Conservation (phyloP, 1,140 invertebrate species). For the Caenorhabditis latens region DNA sequence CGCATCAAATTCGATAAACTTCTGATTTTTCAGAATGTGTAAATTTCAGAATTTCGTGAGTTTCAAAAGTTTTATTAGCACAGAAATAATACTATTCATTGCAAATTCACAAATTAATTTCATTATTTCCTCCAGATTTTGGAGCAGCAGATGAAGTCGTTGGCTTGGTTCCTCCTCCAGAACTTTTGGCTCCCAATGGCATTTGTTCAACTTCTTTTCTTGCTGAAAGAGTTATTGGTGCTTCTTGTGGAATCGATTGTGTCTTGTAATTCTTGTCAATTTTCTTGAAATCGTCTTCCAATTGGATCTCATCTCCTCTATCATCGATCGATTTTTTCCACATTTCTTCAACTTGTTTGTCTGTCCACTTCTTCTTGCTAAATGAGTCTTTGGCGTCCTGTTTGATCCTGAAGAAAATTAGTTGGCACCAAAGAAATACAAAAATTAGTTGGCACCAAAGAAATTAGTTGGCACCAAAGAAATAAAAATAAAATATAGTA, state of each 20-base stretch:
- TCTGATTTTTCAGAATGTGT: not conserved
- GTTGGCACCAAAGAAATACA: no score
- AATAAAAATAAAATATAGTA: no score
- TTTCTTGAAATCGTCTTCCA: constrained; percentile 45
- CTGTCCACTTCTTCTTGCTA: not conserved
- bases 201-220: constrained; percentile 19
- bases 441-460: no score
- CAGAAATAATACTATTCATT: not conserved
- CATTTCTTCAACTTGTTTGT: constrained; percentile 14
- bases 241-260: not conserved
- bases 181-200: not conserved
- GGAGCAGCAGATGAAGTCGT: not conserved
- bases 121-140: not conserved
- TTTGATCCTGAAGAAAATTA: not conserved
- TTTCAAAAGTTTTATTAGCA: no score
- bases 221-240: not conserved
- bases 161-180: not conserved
- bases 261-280: constrained; percentile 41
- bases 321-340: constrained; percentile 42
- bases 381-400: not conserved
- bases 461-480: no score
- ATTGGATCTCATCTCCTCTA: constrained; percentile 38
- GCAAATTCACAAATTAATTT: constrained; percentile 16
- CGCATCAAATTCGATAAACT: no score
- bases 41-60: not conserved